phyloP scores from a whole-genome alignment of 2,888 invertebrate species.

The Antheraea yamamai region DNA sequence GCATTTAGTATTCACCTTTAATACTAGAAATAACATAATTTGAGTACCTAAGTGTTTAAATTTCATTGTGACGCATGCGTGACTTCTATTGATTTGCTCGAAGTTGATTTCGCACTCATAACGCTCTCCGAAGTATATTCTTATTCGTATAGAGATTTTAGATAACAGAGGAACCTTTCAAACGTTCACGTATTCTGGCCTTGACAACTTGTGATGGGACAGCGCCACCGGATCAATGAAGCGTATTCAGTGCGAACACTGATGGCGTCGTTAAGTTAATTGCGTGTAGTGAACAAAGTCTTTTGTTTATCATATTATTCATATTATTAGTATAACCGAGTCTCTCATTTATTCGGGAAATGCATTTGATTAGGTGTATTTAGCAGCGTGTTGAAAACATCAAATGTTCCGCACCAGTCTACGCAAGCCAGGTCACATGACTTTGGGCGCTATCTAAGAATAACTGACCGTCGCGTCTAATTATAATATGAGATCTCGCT shows the following conservation, averaged over 20 bases:
- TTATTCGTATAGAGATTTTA: slow-evolving; percentile 23
- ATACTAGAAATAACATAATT: neutral
- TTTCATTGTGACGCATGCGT: slow-evolving; percentile 73
- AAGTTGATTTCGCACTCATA: slow-evolving; percentile 56
- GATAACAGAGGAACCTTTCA: slow-evolving; percentile 24
- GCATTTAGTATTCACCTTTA: neutral
- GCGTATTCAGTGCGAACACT: slow-evolving; percentile 22
- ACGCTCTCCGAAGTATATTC: slow-evolving; percentile 38
- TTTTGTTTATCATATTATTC: slow-evolving; percentile 18
- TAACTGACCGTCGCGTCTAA: slow-evolving; percentile 74
- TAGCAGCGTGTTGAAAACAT: neutral
- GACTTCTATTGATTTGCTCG: slow-evolving; percentile 71
- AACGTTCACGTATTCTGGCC: slow-evolving; percentile 24
- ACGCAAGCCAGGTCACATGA: slow-evolving; percentile 61
- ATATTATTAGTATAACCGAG: slow-evolving; percentile 18
- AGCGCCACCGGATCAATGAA: slow-evolving; percentile 34
- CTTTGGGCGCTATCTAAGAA: slow-evolving; percentile 68
- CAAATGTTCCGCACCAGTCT: slow-evolving; percentile 8
- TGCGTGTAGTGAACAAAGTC: slow-evolving; percentile 20
- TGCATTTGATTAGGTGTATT: neutral
- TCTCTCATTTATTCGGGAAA: slow-evolving; percentile 20
- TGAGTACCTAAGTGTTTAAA: slow-evolving; percentile 30
- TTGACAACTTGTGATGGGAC: slow-evolving; percentile 26
- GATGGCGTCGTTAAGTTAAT: slow-evolving; percentile 27
- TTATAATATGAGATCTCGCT: slow-evolving; percentile 48